Base-by-base conservation (phyloP, 2,113 vertebrate genomes). In the Phalacrocorax brasilianus region DNA sequence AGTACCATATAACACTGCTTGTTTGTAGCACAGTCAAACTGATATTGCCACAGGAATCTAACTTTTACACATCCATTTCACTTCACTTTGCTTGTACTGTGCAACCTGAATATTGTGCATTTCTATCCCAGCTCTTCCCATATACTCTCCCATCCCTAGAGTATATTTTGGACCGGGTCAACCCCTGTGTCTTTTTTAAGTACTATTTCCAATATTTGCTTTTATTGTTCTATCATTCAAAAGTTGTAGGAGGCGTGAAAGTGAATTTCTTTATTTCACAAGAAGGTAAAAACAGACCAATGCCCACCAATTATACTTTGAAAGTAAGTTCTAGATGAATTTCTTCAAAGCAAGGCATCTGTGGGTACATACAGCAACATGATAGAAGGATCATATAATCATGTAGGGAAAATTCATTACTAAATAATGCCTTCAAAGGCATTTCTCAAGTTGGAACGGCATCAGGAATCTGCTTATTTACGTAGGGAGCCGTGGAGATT, bases 401-500 rank as follows among this genome's bases (percentile, higher is more conserved):
- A 90, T 33, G n/a, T 2, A 94, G 87, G 59, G 88, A 95, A 95
- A 97, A 92, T 74, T 85, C 59, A 70, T 81, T 75, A 65, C 82
- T 93, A 74, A 94, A 94, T 95, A 92, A 95, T 80, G 85, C 82
- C 92, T 97, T 97, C 97, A 97, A 95, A 98, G 95, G 96, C 97
- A 96, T 96, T 97, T 96, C 91, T 97, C 83, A 61, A 92, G 66
- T 88, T 98, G 97, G 97, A 98, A 97, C 92, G 3, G 72, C 91
- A 93, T 97, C 97, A 98, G 97, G 97, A 98, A 98, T 98, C 95
- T 97, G 94, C 95, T 96, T 97, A 96, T 98, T 98, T 98, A 97
- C 6, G 62, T 92, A 97, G 94, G 93, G 93, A 97, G 91, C 96
- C 86, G 94, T 76, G 94, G 97, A 97, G 91, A 95, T 93, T 96